Percentiles rank a stretch among this genome's conserved stretches.
Conservation (phyloP, 2,797 vertebrate genomes). For the Pseudochromis fuscus region DNA sequence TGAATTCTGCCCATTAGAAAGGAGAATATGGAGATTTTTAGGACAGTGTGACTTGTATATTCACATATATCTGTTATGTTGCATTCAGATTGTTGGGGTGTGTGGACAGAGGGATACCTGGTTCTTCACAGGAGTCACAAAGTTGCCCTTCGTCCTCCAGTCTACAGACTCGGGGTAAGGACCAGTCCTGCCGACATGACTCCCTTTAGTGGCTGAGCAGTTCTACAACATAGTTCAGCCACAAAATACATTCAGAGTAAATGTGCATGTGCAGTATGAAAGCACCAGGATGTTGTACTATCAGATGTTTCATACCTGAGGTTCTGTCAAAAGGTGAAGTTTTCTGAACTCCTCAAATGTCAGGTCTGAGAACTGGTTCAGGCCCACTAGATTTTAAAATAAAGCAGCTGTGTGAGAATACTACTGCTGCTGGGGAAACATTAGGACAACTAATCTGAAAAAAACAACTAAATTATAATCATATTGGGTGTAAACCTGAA, state of each 20-base stretch:
- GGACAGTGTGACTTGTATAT: too few relatives aligned
- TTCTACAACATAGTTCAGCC: slow-evolving; percentile 76
- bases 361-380: slow-evolving; percentile 89
- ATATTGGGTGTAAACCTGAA: too few relatives aligned
- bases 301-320: slow-evolving; percentile 24
- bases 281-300: background rate
- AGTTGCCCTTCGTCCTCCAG: slow-evolving; percentile 90
- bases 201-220: slow-evolving; percentile 86
- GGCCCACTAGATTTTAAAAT: slow-evolving; percentile 78
- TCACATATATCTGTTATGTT: too few relatives aligned
- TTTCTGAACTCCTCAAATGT: slow-evolving; percentile 84
- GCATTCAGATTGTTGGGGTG: too few relatives aligned
- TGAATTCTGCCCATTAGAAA: background rate
- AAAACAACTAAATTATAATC: too few relatives aligned
- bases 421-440: too few relatives aligned
- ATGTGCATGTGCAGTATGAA: background rate
- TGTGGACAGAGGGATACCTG: slow-evolving; percentile 86
- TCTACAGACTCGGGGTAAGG: slow-evolving; percentile 78
- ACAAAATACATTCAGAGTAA: background rate
- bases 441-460: too few relatives aligned
- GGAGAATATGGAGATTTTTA: background rate
- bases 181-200: slow-evolving; percentile 73
- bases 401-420: slow-evolving; percentile 6
- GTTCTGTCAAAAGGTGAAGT: slow-evolving; percentile 30
- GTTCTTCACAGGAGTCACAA: slow-evolving; percentile 88